A percentile compares a stretch with the other conserved stretches of the same genome.
phyloP scores from a whole-genome alignment of 2,888 invertebrate species.

The Emmelina monodactyla region DNA sequence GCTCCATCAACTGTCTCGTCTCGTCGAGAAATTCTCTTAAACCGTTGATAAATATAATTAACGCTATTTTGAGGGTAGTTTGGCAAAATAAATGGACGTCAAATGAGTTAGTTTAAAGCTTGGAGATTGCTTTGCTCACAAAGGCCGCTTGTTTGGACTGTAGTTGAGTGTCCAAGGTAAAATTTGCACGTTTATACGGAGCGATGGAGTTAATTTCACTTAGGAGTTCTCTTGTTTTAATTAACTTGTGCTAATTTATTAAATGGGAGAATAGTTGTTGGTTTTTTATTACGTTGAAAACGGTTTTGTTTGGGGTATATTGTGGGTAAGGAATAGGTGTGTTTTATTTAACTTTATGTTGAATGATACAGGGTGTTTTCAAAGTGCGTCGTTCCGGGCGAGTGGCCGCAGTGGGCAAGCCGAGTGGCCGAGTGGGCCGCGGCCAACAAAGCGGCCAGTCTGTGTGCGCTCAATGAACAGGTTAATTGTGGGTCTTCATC shows the following conservation, averaged over 20 bases:
- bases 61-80: constrained; percentile 19
- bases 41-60: constrained; percentile 44
- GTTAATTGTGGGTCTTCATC: constrained; percentile 52
- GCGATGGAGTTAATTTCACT: neutral
- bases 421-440: no score
- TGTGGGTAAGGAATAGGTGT: no score
- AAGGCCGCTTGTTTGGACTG: neutral
- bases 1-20: constrained; percentile 52
- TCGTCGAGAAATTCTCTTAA: constrained; percentile 42
- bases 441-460: constrained; percentile 40
- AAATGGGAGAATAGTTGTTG: neutral
- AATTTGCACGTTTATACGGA: neutral
- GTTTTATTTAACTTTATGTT: no score
- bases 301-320: no score
- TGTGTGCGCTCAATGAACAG: constrained; percentile 52
- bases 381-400: constrained; percentile 28
- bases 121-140: neutral
- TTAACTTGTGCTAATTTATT: neutral
- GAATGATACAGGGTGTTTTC: constrained; percentile 12
- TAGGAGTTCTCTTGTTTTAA: neutral
- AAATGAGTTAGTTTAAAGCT: constrained; percentile 1
- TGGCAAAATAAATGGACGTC: neutral
- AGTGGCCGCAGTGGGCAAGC: constrained; percentile 32
- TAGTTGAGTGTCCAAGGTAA: neutral
- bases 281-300: neutral